Conservation (phyloP, 2,797 vertebrate genomes). For the Brachymystax lenok region DNA sequence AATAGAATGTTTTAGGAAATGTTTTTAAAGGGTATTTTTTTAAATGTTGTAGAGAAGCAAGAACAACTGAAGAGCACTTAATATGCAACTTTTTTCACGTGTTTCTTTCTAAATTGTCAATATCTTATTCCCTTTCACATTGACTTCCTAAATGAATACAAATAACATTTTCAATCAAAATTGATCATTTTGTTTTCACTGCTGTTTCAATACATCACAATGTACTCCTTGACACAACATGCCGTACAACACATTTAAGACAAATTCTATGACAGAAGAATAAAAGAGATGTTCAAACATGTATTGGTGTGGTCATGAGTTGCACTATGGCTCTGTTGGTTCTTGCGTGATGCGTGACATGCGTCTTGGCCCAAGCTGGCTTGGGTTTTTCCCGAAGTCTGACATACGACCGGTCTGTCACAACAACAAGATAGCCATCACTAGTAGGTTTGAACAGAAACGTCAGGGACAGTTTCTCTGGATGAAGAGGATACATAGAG, state of each 20-base stretch:
- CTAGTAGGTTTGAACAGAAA: neutral
- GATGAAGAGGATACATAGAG: neutral
- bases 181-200: neutral
- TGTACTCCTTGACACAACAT: neutral
- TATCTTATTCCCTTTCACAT: neutral
- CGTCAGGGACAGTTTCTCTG: neutral
- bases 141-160: neutral
- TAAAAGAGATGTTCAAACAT: neutral
- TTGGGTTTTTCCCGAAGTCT: neutral
- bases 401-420: conserved; percentile 1
- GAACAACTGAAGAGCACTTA: neutral
- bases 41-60: neutral
- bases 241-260: neutral
- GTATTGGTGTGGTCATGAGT: neutral
- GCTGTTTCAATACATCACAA: neutral
- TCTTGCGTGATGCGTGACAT: neutral
- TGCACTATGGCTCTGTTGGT: neutral
- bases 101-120: neutral
- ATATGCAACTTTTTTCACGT: neutral
- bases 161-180: neutral
- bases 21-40: neutral
- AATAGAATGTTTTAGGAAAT: neutral
- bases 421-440: neutral
- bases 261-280: neutral
- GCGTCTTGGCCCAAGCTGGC: neutral